Evolutionary conservation across 2,797 vertebrate genomes (phyloP), one percentile per base, ranked within the genome.

Genomic region (Orientallactaga sibirica): DNA sequence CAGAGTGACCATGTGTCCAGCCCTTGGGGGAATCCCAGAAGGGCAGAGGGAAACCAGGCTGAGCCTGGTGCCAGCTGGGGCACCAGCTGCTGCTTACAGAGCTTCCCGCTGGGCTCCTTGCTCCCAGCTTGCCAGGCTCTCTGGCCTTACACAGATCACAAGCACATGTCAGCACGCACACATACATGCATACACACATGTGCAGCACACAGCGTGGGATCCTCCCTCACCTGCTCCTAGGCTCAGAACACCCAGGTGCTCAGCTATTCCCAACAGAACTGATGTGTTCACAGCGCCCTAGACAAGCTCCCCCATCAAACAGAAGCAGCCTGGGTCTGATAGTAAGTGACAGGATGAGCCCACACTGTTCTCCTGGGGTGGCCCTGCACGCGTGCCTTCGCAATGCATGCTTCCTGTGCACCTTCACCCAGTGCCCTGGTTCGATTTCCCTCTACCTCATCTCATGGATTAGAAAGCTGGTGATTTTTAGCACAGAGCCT

Each of bases 391-490:
- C 64, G 16, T 19, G 37, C 66, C 79, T 41, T 29, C 73, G 12
- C 18, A 3, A 9, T 2, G 25, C 29, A 11, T 22, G 14, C 33
- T 2, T 5, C 2, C 29, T 4, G 9, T 2, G 0, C 18, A 18
- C 16, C 0, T 12, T 52, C 55, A 22, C 52, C 70, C 43, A 0
- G 9, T 67, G 15, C 16, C 71, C 18, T 2, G 29, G 22, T 0
- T 18, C 58, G 64, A 1, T 19, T 9, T 43, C 29, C 37, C 15
- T 75, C 27, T 37, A 37, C 33, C 33, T 37, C 6, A 7, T 37
- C 4, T 41, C 19, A 12, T 0, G 14, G 24, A 2, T 10, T 12
- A 41, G 37, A 29, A 12, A 68, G 2, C 48, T 14, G 58, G 19
- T 2, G n/a, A 16, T 29, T 74, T 52, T 20, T 12, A 78, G 33